Evolutionary conservation across 92 coral and sea anemone genomes (phyloP).

Genomic region (Diadumene lineata): DNA sequence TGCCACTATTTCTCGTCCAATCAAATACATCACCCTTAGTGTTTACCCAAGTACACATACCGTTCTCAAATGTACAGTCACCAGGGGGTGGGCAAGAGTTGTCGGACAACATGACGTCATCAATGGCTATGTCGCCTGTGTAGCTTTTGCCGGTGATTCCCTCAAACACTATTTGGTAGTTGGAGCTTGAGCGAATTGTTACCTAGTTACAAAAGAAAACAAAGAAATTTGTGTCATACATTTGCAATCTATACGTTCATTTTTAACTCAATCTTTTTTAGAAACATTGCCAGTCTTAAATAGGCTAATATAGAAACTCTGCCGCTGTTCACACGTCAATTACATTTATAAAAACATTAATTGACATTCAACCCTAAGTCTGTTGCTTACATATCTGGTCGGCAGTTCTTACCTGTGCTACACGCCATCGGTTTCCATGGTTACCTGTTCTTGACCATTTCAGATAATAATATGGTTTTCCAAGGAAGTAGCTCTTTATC

Average conservation of each 20-base stretch:
- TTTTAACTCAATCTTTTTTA: too few relatives aligned
- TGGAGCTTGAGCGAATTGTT: slow-evolving; percentile 37
- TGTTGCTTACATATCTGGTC: neutral
- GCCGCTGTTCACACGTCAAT: neutral
- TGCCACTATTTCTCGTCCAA: slow-evolving; percentile 81
- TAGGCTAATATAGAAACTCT: too few relatives aligned
- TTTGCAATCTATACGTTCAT: too few relatives aligned
- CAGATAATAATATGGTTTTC: slow-evolving; percentile 83
- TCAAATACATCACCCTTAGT: slow-evolving; percentile 79
- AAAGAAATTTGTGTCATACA: too few relatives aligned
- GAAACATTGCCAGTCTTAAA: too few relatives aligned
- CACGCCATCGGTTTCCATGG: slow-evolving; percentile 87
- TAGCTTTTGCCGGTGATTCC: slow-evolving; percentile 83
- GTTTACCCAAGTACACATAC: slow-evolving; percentile 90
- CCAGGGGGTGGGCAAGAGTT: slow-evolving; percentile 95
- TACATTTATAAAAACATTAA: too few relatives aligned
- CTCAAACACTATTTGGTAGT: slow-evolving; percentile 74
- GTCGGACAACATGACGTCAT: slow-evolving; percentile 90
- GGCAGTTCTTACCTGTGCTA: slow-evolving; percentile 65
- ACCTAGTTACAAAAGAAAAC: neutral
- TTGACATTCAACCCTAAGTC: too few relatives aligned
- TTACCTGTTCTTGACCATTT: slow-evolving; percentile 85
- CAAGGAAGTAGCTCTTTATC: slow-evolving; percentile 52
- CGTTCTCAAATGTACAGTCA: slow-evolving; percentile 69
- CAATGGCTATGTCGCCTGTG: slow-evolving; percentile 91